Conservation (phyloP, 2,797 vertebrate genomes). For the Xiphorhynchus erythropygius region DNA sequence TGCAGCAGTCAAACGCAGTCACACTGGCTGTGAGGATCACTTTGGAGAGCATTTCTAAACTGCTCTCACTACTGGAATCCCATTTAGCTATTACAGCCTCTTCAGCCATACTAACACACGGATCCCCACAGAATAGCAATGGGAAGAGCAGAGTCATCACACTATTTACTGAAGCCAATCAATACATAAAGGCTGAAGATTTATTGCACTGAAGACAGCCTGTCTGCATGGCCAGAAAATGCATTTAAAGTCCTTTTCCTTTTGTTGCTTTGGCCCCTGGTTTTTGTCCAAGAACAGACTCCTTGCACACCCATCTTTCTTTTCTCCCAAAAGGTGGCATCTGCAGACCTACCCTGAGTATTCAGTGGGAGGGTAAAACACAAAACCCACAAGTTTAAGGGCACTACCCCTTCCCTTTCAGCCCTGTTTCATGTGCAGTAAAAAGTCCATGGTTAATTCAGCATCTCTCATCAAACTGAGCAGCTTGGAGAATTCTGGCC, state of each 20-base stretch:
- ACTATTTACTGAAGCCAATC: slow-evolving; percentile 41
- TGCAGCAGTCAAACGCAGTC: neutral
- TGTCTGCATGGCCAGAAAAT: slow-evolving; percentile 30
- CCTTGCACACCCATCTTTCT: neutral
- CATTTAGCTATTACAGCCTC: slow-evolving; percentile 27
- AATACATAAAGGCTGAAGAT: slow-evolving; percentile 49
- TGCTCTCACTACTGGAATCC: slow-evolving; percentile 22
- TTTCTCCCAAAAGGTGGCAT: neutral
- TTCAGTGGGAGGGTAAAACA: neutral
- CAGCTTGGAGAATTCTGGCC: neutral
- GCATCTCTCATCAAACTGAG: neutral
- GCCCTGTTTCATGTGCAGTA: rapidly evolving
- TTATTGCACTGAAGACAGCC: slow-evolving; percentile 29
- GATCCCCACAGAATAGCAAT: neutral
- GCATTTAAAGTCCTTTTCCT: slow-evolving; percentile 24
- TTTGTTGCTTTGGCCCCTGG: neutral
- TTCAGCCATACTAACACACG: neutral
- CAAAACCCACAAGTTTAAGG: neutral
- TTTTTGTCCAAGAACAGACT: neutral
- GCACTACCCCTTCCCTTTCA: neutral
- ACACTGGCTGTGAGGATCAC: neutral
- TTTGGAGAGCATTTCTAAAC: slow-evolving; percentile 36
- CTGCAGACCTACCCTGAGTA: neutral
- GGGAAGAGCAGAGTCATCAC: slow-evolving; percentile 12
- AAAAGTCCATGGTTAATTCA: neutral